Conservation (phyloP, 2,113 vertebrate genomes). For the Sigmodon hispidus region DNA sequence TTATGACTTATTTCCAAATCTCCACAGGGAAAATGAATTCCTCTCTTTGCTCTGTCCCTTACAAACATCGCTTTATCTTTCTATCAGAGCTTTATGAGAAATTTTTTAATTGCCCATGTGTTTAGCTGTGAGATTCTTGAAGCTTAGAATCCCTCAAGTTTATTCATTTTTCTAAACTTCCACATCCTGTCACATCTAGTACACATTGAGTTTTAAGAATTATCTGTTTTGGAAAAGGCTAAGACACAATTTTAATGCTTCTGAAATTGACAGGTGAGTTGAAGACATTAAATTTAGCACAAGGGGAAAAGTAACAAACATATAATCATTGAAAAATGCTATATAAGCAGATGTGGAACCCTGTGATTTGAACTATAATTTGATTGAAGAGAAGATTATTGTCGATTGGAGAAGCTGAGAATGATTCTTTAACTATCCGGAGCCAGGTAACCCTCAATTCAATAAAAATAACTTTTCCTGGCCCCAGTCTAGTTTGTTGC, state of each 20-base stretch:
- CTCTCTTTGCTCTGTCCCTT: neutral
- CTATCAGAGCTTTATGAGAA: neutral
- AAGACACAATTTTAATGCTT: neutral
- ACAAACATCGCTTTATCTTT: neutral
- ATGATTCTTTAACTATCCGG: neutral
- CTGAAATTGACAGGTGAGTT: neutral
- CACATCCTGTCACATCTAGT: neutral
- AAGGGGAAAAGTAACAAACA: neutral
- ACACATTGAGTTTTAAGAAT: neutral
- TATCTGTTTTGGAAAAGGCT: neutral
- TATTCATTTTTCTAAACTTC: neutral
- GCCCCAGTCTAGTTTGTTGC: neutral
- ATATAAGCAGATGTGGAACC: neutral
- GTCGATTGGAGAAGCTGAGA: neutral
- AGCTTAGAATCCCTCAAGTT: neutral
- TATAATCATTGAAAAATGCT: neutral
- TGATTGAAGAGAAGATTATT: neutral
- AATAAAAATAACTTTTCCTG: neutral
- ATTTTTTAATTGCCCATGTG: neutral
- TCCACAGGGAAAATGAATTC: neutral
- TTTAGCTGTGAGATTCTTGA: neutral
- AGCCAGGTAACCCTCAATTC: neutral
- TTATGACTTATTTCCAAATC: neutral
- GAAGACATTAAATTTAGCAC: neutral
- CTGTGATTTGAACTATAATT: neutral